phyloP scores from a whole-genome alignment of 2,113 vertebrate genomes.

The Sapayoa aenigma region DNA sequence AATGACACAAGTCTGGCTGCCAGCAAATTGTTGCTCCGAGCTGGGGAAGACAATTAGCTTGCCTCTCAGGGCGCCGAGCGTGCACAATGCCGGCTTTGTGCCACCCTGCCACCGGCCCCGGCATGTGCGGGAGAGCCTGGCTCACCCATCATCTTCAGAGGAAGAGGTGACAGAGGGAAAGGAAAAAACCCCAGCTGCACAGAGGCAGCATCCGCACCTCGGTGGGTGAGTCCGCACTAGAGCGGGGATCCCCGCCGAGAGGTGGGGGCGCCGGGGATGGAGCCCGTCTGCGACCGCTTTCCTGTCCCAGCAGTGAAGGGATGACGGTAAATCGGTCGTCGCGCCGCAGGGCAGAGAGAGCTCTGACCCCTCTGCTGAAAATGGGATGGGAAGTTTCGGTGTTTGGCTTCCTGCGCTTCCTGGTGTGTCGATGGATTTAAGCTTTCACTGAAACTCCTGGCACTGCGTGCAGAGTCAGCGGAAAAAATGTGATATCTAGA shows the following conservation, averaged over 20 bases:
- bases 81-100: constrained; percentile 70
- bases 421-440: constrained; percentile 33
- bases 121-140: background rate
- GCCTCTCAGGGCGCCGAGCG: background rate
- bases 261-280: background rate
- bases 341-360: background rate
- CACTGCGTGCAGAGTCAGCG: background rate
- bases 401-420: constrained; percentile 42
- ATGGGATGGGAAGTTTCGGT: constrained; percentile 5
- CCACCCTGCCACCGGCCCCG: constrained; percentile 50
- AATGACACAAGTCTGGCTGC: constrained; percentile 60
- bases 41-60: constrained; percentile 59
- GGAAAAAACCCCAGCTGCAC: background rate
- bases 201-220: background rate
- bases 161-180: background rate
- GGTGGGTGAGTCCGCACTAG: background rate
- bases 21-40: constrained; percentile 59
- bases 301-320: background rate
- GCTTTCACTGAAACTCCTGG: constrained; percentile 16
- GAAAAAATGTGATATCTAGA: constrained; percentile 44
- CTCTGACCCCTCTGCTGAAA: constrained; percentile 26
- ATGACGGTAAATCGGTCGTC: background rate
- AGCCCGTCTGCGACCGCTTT: background rate
- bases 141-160: background rate
- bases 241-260: background rate